phyloP scores from a whole-genome alignment of 2,797 vertebrate genomes.

The Rostrhamus sociabilis region DNA sequence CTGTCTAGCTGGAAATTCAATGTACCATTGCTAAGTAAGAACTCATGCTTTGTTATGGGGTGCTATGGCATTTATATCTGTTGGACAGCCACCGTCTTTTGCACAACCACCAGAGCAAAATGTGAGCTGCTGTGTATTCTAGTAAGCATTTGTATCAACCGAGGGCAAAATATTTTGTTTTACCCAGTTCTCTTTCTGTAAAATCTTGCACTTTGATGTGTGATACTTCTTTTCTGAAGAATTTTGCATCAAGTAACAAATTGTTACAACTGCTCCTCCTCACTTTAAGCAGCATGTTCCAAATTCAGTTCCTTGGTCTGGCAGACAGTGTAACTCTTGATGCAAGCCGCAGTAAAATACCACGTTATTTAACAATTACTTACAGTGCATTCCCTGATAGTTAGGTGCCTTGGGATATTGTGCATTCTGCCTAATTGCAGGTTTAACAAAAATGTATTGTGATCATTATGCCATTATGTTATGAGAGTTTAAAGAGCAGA shows the following conservation, averaged over 20 bases:
- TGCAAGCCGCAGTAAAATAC: neutral
- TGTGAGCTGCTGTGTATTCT: neutral
- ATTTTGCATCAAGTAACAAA: neutral
- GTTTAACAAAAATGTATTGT: constrained; percentile 23
- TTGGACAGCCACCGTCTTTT: neutral
- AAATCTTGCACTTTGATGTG: neutral
- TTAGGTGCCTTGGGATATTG: constrained; percentile 8
- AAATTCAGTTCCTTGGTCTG: neutral
- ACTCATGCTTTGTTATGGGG: neutral
- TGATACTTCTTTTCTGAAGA: neutral
- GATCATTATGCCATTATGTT: neutral
- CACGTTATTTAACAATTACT: neutral
- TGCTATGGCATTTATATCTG: neutral
- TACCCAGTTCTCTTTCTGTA: neutral
- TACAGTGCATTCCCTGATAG: neutral
- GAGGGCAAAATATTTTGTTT: neutral
- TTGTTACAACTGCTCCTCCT: neutral
- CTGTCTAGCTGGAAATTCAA: neutral
- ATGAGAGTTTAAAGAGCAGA: neutral
- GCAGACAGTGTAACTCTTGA: neutral
- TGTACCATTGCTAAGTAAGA: neutral
- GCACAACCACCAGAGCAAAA: neutral
- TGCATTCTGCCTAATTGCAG: neutral
- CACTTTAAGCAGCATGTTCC: neutral
- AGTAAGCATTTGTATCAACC: neutral